phyloP scores from a whole-genome alignment of 2,113 vertebrate genomes.

The Oceanites oceanicus region DNA sequence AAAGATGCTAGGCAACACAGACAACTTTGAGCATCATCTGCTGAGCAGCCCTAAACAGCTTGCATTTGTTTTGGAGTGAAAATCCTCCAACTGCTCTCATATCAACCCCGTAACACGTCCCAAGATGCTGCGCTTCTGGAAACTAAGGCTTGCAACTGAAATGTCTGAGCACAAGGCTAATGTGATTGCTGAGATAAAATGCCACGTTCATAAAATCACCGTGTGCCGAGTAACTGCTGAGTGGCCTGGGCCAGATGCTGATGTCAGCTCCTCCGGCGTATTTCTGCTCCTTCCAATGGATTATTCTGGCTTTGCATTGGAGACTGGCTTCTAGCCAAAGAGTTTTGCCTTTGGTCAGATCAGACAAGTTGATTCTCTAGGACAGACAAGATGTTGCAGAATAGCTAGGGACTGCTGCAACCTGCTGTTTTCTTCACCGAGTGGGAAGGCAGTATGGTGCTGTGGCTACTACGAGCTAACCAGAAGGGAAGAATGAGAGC shows the following conservation, averaged over 20 bases:
- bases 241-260: background rate
- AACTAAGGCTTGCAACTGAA: background rate
- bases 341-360: background rate
- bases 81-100: background rate
- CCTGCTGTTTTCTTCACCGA: background rate
- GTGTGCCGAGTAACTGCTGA: background rate
- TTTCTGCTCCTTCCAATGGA: background rate
- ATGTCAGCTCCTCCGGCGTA: background rate
- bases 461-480: background rate
- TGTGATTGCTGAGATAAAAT: background rate
- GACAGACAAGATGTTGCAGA: background rate
- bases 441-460: accelerated
- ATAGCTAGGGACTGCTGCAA: background rate
- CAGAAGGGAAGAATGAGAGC: background rate
- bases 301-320: background rate
- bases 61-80: background rate
- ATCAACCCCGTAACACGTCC: background rate
- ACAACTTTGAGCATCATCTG: background rate
- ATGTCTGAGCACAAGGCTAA: background rate
- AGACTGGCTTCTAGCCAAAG: background rate
- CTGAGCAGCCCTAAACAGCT: background rate
- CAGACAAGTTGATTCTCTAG: background rate
- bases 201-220: background rate
- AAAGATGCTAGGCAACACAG: background rate
- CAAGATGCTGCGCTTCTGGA: background rate